Evolutionary conservation across 2,113 vertebrate species (phyloP).

Genomic region (Oreocharis arfaki): DNA sequence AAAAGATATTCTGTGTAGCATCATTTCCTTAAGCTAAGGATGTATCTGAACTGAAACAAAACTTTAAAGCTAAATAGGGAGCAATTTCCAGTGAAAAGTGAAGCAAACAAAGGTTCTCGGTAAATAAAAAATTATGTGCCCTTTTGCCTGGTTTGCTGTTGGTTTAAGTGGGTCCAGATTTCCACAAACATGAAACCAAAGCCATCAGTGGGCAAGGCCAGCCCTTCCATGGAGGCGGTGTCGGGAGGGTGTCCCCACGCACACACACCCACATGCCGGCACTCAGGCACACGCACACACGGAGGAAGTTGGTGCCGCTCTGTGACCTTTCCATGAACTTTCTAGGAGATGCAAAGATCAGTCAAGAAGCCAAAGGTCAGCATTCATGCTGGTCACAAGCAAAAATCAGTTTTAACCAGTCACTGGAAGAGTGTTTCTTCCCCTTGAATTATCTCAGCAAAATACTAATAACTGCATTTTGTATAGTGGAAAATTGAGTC

Average conservation of each 20-base stretch:
- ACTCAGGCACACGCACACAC: constrained; percentile 33
- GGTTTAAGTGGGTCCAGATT: constrained; percentile 29
- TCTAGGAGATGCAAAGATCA: constrained; percentile 83
- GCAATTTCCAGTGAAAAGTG: not conserved
- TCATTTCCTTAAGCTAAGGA: not conserved
- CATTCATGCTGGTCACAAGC: constrained; percentile 86
- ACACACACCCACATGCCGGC: not conserved
- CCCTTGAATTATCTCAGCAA: constrained; percentile 14
- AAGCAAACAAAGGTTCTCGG: not conserved
- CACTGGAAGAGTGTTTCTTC: constrained; percentile 69
- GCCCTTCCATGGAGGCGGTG: constrained; percentile 62
- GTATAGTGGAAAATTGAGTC: not conserved
- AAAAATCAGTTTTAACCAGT: constrained; percentile 83
- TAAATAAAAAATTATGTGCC: not conserved
- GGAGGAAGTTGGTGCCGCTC: constrained; percentile 72
- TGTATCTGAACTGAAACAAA: not conserved
- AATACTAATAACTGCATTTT: constrained; percentile 23
- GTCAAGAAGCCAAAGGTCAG: constrained; percentile 85
- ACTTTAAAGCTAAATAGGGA: not conserved
- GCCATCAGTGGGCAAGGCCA: not conserved
- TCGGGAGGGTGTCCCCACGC: constrained; percentile 66
- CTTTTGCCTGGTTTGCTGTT: constrained; percentile 32
- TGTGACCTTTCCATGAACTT: constrained; percentile 92
- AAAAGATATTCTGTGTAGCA: not conserved
- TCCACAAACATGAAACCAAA: constrained; percentile 1